Evolutionary conservation across 2,113 vertebrate genomes (phyloP).

Genomic region (Cyanistes caeruleus): DNA sequence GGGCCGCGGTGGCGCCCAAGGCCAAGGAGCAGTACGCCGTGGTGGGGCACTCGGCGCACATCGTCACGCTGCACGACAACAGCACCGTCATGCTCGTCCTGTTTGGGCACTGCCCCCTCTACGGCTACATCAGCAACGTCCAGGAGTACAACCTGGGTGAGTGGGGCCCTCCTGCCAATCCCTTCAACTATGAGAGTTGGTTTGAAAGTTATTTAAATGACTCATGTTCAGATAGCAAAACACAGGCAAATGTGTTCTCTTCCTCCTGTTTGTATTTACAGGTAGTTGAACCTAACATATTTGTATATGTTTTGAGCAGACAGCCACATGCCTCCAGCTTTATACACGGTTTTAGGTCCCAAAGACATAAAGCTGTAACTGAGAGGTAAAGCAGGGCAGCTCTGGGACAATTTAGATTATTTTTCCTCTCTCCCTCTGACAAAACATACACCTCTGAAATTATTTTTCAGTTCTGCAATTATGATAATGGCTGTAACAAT

Average conservation of each 20-base stretch:
- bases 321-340: not conserved
- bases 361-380: not conserved
- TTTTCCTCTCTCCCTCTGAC: not conserved
- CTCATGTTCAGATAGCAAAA: not conserved
- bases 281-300: not conserved
- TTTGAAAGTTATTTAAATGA: not conserved
- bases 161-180: not conserved
- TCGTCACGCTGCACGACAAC: slow-evolving; percentile 74
- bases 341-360: not conserved
- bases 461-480: not conserved
- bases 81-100: slow-evolving; percentile 88
- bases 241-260: not conserved
- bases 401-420: not conserved
- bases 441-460: not conserved
- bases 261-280: not conserved
- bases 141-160: slow-evolving; percentile 93
- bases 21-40: slow-evolving; percentile 93
- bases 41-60: slow-evolving; percentile 93
- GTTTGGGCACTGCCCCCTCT: slow-evolving; percentile 95
- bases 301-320: not conserved
- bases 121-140: slow-evolving; percentile 92
- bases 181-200: rapidly evolving
- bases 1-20: slow-evolving; percentile 75
- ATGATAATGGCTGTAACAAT: not conserved
- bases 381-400: not conserved